Evolutionary conservation across 2,113 vertebrate genomes (phyloP), one percentile per base, ranked within the genome.

Genomic region (Lutjanus erythropterus): DNA sequence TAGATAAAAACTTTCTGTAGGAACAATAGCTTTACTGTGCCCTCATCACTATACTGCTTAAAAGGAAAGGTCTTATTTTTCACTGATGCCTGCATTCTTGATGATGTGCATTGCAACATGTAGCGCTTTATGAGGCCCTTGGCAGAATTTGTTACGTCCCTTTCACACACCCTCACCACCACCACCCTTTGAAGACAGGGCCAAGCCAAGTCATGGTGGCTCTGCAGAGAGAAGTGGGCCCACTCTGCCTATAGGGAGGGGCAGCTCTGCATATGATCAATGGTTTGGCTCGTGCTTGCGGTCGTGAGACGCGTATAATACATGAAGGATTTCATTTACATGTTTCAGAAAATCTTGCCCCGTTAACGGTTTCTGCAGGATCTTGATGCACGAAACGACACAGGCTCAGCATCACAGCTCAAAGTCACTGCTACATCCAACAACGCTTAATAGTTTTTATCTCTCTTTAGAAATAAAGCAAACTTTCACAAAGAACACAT

Each of bases 121-220:
- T 58, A 41, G 46, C 37, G 39, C 53, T 66, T 46, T 9, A 61
- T 37, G 49, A 71, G 16, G 21, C 47, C 14, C 47, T 68, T 61
- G 50, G 60, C 55, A 77, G 41, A 62, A 60, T 71, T 41, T 69
- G 39, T 46, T 39, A 58, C 71, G 71, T 66, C 27, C 41, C 39
- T 47, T 37, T 35, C 64, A 42, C 35, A 53, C 44, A 44, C 18
- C 21, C 35, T 52, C 23, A 80, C 27, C 0, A 49, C 31, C 71
- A 69, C 27, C 25, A 33, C 25, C 55, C 78, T 86, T 82, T 83
- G 81, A 91, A 80, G 83, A 89, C 16, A 1, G 41, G 50, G 83
- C 83, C 75, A 82, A 86, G 74, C 47, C 25, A 75, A 72, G 56
- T 44, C 10, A 18, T 71, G 75, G 61, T 73, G 75, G 66, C 56